Base-by-base conservation (phyloP, 2,797 vertebrate genomes). In the Gobio occitaniae region DNA sequence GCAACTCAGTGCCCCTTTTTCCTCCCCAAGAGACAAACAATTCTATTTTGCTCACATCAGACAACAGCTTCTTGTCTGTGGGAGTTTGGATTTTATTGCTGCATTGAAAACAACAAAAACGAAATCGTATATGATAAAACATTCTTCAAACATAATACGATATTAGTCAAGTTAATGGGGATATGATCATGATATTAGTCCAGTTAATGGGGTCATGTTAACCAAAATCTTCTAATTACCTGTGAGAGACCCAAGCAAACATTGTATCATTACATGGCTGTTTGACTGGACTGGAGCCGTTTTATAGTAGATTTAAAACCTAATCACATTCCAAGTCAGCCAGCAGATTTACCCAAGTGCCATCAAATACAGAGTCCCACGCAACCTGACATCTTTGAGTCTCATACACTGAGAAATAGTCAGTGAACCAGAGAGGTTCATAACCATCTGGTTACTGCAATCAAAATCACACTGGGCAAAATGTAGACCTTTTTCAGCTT, bases 391-490 rank as follows among this genome's bases (percentile, higher is more conserved):
- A n/a, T 47, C 81, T 87, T 81, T 79, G 68, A 86, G 71, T 72
- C 85, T 17, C n/a, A 90, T 87, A 91, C 41, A 32, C 38, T 56
- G 38, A 80, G 21, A 80, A 78, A 78, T 13, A 78, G 41, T 47
- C 41, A 65, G 59, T 80, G 86, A 91, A 86, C 75, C 69, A 90
- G 76, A 80, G 80, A 69, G 87, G 48, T 84, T 54, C 63, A 84
- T 82, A 88, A 87, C 83, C 52, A 69, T 80, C 84, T 83, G 79
- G 90, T 93, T 89, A 78, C 86, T 70, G 47, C 86, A 86, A 83
- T 88, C 89, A 89, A 80, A 91, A 86, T 87, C 88, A 85, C 80
- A 68, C 44, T 61, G 88, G 36, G 78, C 89, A 88, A 88, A 87
- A 91, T 77, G 4, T 78, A 89, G 65, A 17, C 3, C 85, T 80